A percentile compares a stretch with the other conserved stretches of the same genome.
Evolutionary conservation across 92 coral and sea anemone species (phyloP).

Genomic region (Actinostola sp.): DNA sequence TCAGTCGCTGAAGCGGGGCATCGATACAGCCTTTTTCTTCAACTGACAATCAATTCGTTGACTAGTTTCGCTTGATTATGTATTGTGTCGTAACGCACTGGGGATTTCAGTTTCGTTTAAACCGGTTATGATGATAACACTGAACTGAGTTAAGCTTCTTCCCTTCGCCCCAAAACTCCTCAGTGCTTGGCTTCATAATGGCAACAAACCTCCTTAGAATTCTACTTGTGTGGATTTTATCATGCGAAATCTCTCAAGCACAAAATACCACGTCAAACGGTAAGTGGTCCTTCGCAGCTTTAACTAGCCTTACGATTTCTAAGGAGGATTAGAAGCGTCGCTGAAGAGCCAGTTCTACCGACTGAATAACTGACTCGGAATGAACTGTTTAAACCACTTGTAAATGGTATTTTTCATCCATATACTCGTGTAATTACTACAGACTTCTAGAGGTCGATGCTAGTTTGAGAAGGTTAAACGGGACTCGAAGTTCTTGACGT

Average conservation of each 20-base stretch:
- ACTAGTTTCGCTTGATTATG: conserved; percentile 16
- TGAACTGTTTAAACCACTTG: no score
- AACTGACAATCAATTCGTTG: not conserved
- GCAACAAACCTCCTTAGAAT: no score
- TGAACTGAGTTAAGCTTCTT: not conserved
- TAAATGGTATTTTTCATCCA: not conserved
- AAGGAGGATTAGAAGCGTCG: no score
- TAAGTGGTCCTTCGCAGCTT: not conserved
- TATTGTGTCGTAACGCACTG: conserved; percentile 10
- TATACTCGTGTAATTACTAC: not conserved
- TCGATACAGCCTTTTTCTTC: not conserved
- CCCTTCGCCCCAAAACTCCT: not conserved
- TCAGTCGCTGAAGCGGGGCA: conserved; percentile 3
- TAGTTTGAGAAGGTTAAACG: conserved; percentile 2
- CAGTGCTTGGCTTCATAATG: no score
- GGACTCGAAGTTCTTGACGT: not conserved
- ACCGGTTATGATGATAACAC: not conserved
- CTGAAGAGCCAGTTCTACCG: no score
- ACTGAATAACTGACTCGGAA: no score
- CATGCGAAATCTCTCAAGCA: not conserved
- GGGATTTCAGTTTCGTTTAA: conserved; percentile 30
- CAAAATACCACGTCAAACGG: not conserved
- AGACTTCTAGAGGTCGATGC: no score
- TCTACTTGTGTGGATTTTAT: no score
- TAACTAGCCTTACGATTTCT: no score